Evolutionary conservation across 2,113 vertebrate genomes (phyloP).

Genomic region (Entosphenus tridentatus): DNA sequence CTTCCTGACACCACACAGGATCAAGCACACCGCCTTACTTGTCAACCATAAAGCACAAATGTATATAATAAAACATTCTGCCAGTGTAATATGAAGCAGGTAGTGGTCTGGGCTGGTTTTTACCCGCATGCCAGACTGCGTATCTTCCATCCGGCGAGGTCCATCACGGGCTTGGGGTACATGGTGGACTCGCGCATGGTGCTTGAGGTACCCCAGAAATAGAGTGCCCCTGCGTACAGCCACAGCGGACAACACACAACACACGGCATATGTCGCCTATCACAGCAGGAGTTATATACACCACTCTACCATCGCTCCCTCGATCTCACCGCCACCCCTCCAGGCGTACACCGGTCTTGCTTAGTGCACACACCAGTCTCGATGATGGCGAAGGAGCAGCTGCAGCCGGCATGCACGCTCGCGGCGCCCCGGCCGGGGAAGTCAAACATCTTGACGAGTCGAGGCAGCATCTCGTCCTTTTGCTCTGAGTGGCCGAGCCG

Average conservation of each 20-base stretch:
- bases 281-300: no score
- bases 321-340: neutral
- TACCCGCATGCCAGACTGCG: slow-evolving; percentile 74
- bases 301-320: neutral
- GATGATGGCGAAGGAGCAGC: slow-evolving; percentile 69
- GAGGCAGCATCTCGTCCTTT: slow-evolving; percentile 85
- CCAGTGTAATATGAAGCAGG: no score
- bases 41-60: no score
- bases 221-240: slow-evolving; percentile 40
- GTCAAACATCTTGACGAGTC: slow-evolving; percentile 77
- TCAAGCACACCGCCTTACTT: no score
- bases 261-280: accelerated
- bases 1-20: slow-evolving; percentile 29
- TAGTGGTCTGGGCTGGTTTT: neutral
- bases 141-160: slow-evolving; percentile 79
- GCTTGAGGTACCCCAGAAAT: slow-evolving; percentile 91
- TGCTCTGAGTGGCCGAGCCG: slow-evolving; percentile 72
- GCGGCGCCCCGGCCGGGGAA: slow-evolving; percentile 58
- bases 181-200: slow-evolving; percentile 86
- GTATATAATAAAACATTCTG: no score
- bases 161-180: slow-evolving; percentile 88
- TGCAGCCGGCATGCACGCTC: slow-evolving; percentile 61
- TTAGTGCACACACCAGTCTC: slow-evolving; percentile 40
- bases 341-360: no score
- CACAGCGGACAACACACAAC: accelerated